Evolutionary conservation across 2,797 vertebrate genomes (phyloP).

Genomic region (Falco berigora): DNA sequence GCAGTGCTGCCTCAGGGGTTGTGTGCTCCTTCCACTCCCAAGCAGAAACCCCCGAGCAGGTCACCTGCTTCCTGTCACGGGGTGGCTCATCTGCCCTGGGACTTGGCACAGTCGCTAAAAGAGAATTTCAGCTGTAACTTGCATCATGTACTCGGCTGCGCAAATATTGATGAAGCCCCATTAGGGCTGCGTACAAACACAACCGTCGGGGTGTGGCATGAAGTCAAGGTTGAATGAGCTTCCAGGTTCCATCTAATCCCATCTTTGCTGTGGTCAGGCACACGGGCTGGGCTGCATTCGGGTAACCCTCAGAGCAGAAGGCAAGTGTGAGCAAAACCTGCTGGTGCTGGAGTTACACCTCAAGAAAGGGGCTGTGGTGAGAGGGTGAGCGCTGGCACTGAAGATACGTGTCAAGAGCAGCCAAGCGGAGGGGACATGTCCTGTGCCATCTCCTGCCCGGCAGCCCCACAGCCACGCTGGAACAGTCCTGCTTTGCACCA

Average conservation of each 20-base stretch:
- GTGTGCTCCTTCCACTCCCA: background rate
- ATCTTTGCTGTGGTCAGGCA: rapidly evolving
- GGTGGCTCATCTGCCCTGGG: background rate
- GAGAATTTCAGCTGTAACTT: background rate
- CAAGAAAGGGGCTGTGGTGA: background rate
- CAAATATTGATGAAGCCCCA: background rate
- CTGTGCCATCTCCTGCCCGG: background rate
- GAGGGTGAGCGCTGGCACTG: background rate
- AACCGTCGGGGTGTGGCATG: rapidly evolving
- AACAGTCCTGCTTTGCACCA: background rate
- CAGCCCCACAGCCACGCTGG: background rate
- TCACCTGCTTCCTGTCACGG: background rate
- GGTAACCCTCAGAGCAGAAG: background rate
- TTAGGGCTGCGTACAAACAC: background rate
- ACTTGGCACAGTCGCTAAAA: background rate
- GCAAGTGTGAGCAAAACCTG: background rate
- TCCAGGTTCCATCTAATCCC: background rate
- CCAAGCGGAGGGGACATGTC: background rate
- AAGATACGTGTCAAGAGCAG: background rate
- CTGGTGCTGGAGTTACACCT: rapidly evolving
- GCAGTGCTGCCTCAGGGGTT: background rate
- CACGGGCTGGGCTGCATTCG: rapidly evolving
- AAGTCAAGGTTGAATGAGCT: background rate
- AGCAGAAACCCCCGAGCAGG: background rate
- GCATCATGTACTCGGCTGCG: background rate